Base-by-base conservation (phyloP, 2,888 invertebrate genomes). In the Corythucha ciliata region DNA sequence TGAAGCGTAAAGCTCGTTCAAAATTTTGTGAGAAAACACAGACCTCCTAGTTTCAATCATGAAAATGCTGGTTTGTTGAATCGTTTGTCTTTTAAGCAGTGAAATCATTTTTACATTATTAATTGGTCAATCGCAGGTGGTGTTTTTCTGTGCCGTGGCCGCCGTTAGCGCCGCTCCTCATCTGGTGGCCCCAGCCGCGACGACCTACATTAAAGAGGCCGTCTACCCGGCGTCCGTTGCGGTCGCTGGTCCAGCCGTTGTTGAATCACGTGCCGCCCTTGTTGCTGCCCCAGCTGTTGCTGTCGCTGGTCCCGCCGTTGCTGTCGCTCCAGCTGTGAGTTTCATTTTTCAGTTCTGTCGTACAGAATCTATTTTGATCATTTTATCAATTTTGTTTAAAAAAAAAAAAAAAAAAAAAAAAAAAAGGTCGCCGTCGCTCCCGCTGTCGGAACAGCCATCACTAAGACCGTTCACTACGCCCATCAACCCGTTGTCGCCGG, bases 271-370 rank as follows among this genome's bases (percentile, higher is more conserved):
- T 24, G 54, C 55, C 18, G 33, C 44, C 26, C 54, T 51, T 7
- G 54, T 51, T 20, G 55, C 50, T 7, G 57, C 59, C 18, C 57
- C 55, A 24, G 54, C 55, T 20, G 32, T 27, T 27, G 42, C 42
- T 29, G 45, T 46, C 33, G 44, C 49, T 40, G 36, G n/a, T 22
- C 27, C 32, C 25, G 24, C 48, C 37, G 42, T 29, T 16, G 33
- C 37, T 8, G 45, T 26, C 39, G 52, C 42, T 42, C n/a, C 24
- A 24, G 18, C 32, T 16, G 59, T 70, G 76, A 65, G 77, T 73
- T 55, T 72, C 72, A 64, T 78, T 77, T 63, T 48, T 55, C 48
- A 56, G 49, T 40, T 55, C 57, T 39, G 53, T 56, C 26, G 50
- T n/a, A n/a, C n/a, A n/a, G n/a, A n/a, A n/a, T n/a, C n/a, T n/a